Evolutionary conservation across 2,888 invertebrate species (phyloP).

Genomic region (Cremastobaeus sp.): DNA sequence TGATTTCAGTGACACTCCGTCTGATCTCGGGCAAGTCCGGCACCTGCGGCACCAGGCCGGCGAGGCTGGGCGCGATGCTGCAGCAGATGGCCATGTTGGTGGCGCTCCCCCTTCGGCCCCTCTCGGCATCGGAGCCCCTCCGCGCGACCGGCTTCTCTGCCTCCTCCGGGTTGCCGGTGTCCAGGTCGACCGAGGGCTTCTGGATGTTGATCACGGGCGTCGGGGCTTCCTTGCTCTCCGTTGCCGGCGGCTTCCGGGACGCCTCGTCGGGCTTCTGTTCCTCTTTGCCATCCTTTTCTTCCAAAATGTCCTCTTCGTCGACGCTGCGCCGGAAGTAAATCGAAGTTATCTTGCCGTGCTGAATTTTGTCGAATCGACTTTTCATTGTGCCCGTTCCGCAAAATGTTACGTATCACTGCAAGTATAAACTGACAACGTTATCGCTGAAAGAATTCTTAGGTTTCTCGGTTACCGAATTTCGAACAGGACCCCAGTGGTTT

Average conservation of each 20-base stretch:
- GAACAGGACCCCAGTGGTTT: background rate
- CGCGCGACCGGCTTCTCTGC: background rate
- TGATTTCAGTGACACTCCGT: constrained; percentile 50
- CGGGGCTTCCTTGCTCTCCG: constrained; percentile 15
- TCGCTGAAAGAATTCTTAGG: constrained; percentile 24
- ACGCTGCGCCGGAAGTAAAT: constrained; percentile 30
- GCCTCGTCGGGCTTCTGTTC: too few relatives aligned
- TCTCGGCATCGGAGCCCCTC: constrained; percentile 4
- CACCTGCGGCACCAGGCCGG: constrained; percentile 67
- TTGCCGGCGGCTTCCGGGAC: background rate
- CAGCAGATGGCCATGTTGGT: constrained; percentile 73
- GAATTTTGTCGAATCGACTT: constrained; percentile 3
- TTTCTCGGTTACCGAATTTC: background rate
- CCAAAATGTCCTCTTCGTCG: constrained; percentile 30
- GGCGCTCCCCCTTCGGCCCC: constrained; percentile 71
- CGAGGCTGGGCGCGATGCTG: constrained; percentile 72
- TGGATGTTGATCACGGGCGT: constrained; percentile 21
- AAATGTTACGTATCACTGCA: constrained; percentile 20
- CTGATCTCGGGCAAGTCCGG: constrained; percentile 58
- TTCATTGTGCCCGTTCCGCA: constrained; percentile 36
- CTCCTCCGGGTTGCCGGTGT: background rate
- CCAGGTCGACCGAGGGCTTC: constrained; percentile 6
- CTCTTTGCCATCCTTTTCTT: background rate
- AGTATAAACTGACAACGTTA: constrained; percentile 24
- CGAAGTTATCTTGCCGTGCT: constrained; percentile 12